Conservation (phyloP, 2,797 vertebrate species). For the Hippopotamyrus pictus region DNA sequence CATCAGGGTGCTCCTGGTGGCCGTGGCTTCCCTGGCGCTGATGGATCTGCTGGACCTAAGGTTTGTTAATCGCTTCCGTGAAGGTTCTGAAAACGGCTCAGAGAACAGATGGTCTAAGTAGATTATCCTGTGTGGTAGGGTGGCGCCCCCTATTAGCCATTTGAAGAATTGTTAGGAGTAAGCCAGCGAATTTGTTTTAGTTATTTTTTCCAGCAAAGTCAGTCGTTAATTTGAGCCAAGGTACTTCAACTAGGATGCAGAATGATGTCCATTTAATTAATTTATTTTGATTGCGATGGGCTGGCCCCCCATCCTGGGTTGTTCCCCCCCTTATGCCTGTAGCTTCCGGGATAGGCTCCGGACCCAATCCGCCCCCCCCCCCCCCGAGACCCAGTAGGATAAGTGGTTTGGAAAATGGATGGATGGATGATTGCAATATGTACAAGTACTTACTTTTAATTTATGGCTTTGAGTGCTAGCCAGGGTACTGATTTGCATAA, state of each 20-base stretch:
- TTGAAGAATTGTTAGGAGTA: not conserved
- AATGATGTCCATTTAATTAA: not conserved
- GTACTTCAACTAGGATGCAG: not conserved
- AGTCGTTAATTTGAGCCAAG: not conserved
- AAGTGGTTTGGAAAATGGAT: too few species aligned
- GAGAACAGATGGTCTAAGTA: not conserved
- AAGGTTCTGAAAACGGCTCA: not conserved
- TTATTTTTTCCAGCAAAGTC: not conserved
- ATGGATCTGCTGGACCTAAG: constrained; percentile 81
- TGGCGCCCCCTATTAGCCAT: not conserved
- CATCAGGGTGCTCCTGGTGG: constrained; percentile 79
- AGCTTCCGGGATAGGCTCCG: too few species aligned
- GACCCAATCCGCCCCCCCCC: too few species aligned
- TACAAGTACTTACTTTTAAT: not conserved
- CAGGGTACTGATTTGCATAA: not conserved
- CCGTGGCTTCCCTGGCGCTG: constrained; percentile 89
- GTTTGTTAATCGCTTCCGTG: constrained; percentile 52
- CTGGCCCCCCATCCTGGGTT: too few species aligned
- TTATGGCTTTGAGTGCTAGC: not conserved
- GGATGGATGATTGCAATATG: not conserved
- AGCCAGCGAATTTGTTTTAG: not conserved
- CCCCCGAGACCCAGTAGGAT: too few species aligned
- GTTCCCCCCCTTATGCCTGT: too few species aligned
- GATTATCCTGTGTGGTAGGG: not conserved
- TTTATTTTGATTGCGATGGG: not conserved